Conservation (phyloP, 2,113 vertebrate species). For the Caranx melampygus region DNA sequence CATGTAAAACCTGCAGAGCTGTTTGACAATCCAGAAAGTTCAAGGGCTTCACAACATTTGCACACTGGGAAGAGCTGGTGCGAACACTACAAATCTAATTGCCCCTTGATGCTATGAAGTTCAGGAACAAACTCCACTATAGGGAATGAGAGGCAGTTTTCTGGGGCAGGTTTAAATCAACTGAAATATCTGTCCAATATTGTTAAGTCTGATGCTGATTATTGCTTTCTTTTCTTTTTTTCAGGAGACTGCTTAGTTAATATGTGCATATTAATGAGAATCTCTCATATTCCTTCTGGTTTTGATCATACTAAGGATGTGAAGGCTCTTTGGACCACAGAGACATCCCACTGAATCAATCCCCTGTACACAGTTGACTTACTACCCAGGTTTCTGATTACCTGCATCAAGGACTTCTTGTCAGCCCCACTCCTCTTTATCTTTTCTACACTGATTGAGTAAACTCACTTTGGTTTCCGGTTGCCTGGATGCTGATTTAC, state of each 20-base stretch:
- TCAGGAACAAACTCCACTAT: neutral
- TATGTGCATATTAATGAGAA: no score
- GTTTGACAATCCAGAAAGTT: constrained; percentile 20
- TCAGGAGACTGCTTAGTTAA: no score
- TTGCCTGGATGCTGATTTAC: neutral
- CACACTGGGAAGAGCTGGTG: constrained; percentile 2
- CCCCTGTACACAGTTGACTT: neutral
- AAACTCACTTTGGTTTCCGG: constrained; percentile 19
- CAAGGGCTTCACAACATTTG: constrained; percentile 6
- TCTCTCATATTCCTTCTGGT: neutral
- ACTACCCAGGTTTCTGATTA: constrained; percentile 1
- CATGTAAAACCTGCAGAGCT: constrained; percentile 27
- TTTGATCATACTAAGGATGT: neutral
- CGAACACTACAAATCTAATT: constrained; percentile 8
- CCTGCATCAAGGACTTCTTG: constrained; percentile 10
- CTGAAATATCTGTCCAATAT: no score
- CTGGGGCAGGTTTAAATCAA: neutral
- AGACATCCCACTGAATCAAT: neutral
- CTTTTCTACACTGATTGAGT: constrained; percentile 4
- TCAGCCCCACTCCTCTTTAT: neutral
- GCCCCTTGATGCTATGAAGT: neutral
- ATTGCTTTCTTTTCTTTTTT: neutral
- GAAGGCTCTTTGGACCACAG: neutral
- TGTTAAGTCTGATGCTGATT: neutral
- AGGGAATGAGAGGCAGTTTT: neutral